Base-by-base conservation (phyloP, 2,797 vertebrate genomes). In the Phaenicophaeus curvirostris region DNA sequence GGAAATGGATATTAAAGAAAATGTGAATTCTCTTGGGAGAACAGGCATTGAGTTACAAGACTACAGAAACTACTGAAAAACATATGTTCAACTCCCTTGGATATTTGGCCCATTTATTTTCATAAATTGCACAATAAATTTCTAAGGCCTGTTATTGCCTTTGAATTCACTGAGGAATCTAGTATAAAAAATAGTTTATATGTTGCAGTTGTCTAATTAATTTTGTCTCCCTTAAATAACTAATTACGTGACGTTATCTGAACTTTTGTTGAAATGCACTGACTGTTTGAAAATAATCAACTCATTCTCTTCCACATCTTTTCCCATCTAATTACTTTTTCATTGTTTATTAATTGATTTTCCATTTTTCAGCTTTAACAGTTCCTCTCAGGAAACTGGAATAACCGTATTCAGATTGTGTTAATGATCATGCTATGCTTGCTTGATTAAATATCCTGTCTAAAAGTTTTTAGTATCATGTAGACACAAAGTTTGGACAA, bases 201-300 rank as follows among this genome's bases (percentile, higher is more conserved):
- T 25, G 67, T 30, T 54, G 27, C 20, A 90, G 63, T 37, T 63
- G 16, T 89, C 35, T 74, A 94, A 96, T 91, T 84, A 41, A 78
- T 91, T 95, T 87, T 88, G 10, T 94, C 21, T 86, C 8, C 4
- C 41, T 96, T 90, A 94, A 90, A 87, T 87, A 92, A 87, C 58
- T 94, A 87, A 86, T 76, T 89, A 28, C 48, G 55, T 73, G 85
- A 87, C 31, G 83, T 48, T 65, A 63, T 68, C 42, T 41, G 28
- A 83, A 62, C 41, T 92, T 51, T 57, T 80, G 39, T 50, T 90
- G 72, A 90, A 85, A 54, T 51, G 23, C 75, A 92, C 54, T 86
- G 59, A 63, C n/a, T 89, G 25, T 79, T 77, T 75, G 21, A 67
- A 94, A 90, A 72, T 54, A 90, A 87, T 63, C n/a, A 15, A 65